Evolutionary conservation across 2,888 invertebrate genomes (phyloP).

Genomic region (Hemaris fuciformis): DNA sequence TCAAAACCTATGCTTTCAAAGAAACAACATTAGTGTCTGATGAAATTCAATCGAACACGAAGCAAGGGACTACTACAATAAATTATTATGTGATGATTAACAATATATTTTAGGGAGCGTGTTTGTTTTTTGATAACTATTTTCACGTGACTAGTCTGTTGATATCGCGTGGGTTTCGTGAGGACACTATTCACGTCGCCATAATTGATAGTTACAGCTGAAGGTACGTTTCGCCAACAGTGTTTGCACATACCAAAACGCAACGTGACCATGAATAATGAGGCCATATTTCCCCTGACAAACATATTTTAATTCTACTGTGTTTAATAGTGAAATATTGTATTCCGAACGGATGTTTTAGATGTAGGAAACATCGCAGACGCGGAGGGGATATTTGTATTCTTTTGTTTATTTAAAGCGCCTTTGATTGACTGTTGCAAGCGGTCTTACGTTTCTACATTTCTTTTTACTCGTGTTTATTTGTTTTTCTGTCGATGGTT

Average conservation of each 20-base stretch:
- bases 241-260: not conserved
- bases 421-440: no score
- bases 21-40: no score
- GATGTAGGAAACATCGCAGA: not conserved
- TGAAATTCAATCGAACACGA: no score
- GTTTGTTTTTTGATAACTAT: not conserved
- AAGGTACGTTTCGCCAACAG: not conserved
- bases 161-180: not conserved
- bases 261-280: not conserved
- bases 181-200: not conserved
- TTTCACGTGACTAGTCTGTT: not conserved
- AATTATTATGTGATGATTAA: not conserved
- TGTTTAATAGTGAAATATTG: not conserved
- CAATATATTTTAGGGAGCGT: not conserved
- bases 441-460: no score
- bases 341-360: not conserved
- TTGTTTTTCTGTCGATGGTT: no score
- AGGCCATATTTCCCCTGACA: not conserved
- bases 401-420: no score
- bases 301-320: not conserved
- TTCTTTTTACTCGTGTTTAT: no score
- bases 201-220: conserved; percentile 8
- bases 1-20: no score
- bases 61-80: no score
- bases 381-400: not conserved